These are phyloP conservation scores for Apeltes quadracus DNA, from an alignment of 2,113 vertebrate genomes.

Conservation along the genomic window DNA sequence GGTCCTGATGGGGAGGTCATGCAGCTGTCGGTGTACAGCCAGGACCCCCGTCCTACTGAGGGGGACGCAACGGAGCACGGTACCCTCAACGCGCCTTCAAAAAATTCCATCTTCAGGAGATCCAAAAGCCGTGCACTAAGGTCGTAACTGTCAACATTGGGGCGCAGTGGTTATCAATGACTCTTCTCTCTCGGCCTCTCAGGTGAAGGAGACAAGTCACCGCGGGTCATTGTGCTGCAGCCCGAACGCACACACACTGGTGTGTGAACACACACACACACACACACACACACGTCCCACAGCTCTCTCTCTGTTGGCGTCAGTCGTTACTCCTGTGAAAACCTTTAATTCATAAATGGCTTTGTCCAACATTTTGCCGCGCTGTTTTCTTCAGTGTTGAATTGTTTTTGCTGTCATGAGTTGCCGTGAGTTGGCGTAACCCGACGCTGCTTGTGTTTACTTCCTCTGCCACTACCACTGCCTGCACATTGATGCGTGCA, in stretches of 20 bases:
- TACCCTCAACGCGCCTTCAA: constrained; percentile 3
- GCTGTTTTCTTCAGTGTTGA: background rate
- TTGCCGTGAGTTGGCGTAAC: background rate
- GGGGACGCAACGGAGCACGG: constrained; percentile 52
- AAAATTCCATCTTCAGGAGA: background rate
- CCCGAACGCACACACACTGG: constrained; percentile 54
- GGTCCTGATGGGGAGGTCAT: constrained; percentile 78
- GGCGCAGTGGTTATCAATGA: background rate
- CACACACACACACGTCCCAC: background rate
- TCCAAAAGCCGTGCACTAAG: background rate
- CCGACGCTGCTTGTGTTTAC: background rate
- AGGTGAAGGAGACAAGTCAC: constrained; percentile 65
- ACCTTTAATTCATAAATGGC: too few relatives aligned
- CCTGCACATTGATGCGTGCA: background rate
- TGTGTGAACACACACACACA: constrained; percentile 27
- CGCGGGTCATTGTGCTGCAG: constrained; percentile 67
- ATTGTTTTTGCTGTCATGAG: background rate
- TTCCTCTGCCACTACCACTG: background rate
- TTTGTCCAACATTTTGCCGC: background rate
- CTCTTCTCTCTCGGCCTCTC: background rate
- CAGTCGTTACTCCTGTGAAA: background rate
- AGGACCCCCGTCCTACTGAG: constrained; percentile 33
- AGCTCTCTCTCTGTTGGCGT: background rate
- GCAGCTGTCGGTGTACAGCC: constrained; percentile 65
- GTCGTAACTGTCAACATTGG: background rate